Base-by-base conservation (phyloP, 2,888 invertebrate species). In the Gastrophysa polygoni region DNA sequence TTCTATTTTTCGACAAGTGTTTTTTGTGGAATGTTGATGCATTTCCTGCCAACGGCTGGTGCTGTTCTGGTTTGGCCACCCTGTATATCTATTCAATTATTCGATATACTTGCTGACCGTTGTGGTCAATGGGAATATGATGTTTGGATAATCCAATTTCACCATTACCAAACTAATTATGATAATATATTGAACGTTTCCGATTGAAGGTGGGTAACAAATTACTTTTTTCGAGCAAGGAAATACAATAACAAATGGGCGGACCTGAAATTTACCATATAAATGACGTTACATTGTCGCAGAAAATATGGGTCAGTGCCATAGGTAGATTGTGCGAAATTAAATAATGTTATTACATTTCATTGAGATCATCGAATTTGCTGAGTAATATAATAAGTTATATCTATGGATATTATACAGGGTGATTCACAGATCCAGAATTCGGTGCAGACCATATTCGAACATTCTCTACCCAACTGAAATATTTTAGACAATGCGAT, bases 361-460 rank as follows among this genome's bases (percentile, higher is more conserved):
- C n/a, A n/a, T n/a, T n/a, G 14, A 14, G 7, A 4, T 38, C 14
- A 4, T 4, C 3, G 14, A 38, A 38, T 14, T 3, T 14, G 38
- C 38, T 38, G 38, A 38, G 38, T 38, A 38, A 38, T 38, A 38
- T 38, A n/a, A n/a, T n/a, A n/a, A n/a, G n/a, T n/a, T n/a, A n/a
- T n/a, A n/a, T n/a, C n/a, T n/a, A n/a, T n/a, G n/a, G n/a, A n/a
- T n/a, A n/a, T n/a, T n/a, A n/a, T n/a, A n/a, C n/a, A n/a, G n/a
- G n/a, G n/a, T n/a, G n/a, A n/a, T n/a, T n/a, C n/a, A n/a, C n/a
- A n/a, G n/a, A n/a, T n/a, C n/a, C n/a, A n/a, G n/a, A n/a, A n/a
- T n/a, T n/a, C n/a, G n/a, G n/a, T n/a, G n/a, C n/a, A n/a, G n/a
- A n/a, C n/a, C n/a, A n/a, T n/a, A n/a, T n/a, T n/a, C n/a, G n/a